Evolutionary conservation across 1,140 invertebrate genomes (phyloP).

Genomic region (Drosophila pseudoananassae): DNA sequence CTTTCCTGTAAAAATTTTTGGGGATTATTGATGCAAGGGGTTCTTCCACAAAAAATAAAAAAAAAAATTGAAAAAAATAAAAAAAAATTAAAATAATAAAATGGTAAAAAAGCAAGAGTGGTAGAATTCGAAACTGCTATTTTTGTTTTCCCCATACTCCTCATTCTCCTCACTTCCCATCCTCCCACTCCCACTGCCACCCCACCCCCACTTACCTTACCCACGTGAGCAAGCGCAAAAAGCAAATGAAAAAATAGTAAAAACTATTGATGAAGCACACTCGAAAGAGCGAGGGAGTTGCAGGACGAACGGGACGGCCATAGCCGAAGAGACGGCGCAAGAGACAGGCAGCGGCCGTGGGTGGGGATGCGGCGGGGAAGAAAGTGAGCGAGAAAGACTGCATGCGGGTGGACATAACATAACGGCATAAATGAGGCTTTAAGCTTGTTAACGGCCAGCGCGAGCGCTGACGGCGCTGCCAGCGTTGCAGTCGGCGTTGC

Average conservation of each 20-base stretch:
- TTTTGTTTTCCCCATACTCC: not conserved
- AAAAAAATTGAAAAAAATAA: not conserved
- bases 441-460: slow-evolving; percentile 70
- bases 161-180: too few relatives aligned
- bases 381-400: slow-evolving; percentile 8
- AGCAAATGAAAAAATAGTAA: slow-evolving; percentile 70
- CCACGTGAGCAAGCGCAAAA: slow-evolving; percentile 24
- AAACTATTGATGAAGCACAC: slow-evolving; percentile 83
- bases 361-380: too few relatives aligned
- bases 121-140: not conserved
- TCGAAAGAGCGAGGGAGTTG: slow-evolving; percentile 33
- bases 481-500: not conserved
- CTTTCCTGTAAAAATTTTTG: slow-evolving; percentile 63
- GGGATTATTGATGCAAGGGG: slow-evolving; percentile 67
- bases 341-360: not conserved
- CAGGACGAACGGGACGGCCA: not conserved
- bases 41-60: not conserved
- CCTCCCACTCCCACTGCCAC: not conserved
- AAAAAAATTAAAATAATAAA: not conserved
- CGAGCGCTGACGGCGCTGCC: not conserved
- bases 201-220: not conserved
- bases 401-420: slow-evolving; percentile 49
- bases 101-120: not conserved
- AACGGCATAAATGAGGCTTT: slow-evolving; percentile 81
- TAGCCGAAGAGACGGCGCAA: slow-evolving; percentile 18